phyloP scores from a whole-genome alignment of 2,113 vertebrate genomes.

The Pholis gunnellus region DNA sequence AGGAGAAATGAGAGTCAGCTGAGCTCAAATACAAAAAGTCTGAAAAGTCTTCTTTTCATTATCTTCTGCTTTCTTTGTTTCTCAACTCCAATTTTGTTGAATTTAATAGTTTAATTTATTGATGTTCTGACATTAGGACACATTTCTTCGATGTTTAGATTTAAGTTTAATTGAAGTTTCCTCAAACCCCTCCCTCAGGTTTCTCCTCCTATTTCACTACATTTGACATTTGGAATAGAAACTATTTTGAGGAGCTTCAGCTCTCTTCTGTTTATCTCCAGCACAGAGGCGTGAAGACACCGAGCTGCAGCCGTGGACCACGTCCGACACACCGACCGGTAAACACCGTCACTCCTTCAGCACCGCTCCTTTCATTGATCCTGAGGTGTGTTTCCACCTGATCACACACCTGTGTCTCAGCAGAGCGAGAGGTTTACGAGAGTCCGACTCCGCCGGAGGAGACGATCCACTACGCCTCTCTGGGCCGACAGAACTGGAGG shows the following conservation, averaged over 20 bases:
- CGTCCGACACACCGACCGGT: slow-evolving; percentile 5
- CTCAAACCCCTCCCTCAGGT: neutral
- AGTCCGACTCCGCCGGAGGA: slow-evolving; percentile 3
- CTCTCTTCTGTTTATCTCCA: neutral
- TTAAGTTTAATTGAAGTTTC: neutral
- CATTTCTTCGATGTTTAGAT: neutral
- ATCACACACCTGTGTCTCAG: neutral
- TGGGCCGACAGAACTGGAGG: slow-evolving; percentile 74
- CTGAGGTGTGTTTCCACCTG: accelerated
- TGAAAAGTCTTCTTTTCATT: neutral
- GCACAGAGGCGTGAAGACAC: slow-evolving; percentile 34
- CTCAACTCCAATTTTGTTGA: neutral
- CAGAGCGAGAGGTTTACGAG: slow-evolving; percentile 16
- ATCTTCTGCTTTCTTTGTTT: neutral
- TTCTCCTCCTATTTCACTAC: too few species aligned
- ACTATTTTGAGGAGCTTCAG: neutral
- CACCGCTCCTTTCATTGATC: neutral
- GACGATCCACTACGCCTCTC: slow-evolving; percentile 73
- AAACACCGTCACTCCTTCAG: neutral
- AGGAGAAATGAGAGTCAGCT: neutral
- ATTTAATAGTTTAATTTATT: neutral
- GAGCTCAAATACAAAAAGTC: neutral
- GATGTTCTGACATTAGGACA: neutral
- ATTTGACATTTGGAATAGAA: too few species aligned
- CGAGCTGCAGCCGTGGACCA: slow-evolving; percentile 56